Evolutionary conservation across 2,797 vertebrate species (phyloP), one percentile per base, ranked within the genome.

Genomic region (Rhynchotus rufescens): DNA sequence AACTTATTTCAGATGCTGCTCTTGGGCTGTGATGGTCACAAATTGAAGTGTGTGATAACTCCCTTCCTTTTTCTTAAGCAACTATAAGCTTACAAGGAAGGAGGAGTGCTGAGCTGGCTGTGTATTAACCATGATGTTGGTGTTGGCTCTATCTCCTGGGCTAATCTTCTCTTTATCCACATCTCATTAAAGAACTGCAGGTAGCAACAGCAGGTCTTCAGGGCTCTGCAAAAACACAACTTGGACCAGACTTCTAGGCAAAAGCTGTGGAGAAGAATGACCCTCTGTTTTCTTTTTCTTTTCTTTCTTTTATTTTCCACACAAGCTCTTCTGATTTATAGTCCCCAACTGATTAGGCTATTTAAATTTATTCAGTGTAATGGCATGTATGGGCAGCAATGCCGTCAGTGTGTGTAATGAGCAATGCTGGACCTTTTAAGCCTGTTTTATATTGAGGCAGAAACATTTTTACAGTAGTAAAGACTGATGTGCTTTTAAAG

Each of bases 151-250:
- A 25, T 12, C 6, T 77, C 12, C 28, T 49, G 26, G 23, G 15
- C 51, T 44, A 0, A 52, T 28, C 16, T 77, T 7, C 15, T 22
- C 60, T n/a, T 0, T 36, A 9, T 13, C 30, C 44, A 10, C 30
- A 15, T 82, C 25, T 26, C 7, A 1, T 44, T 44, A 17, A 5
- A 51, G 49, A 75, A 4, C 34, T 40, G 45, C 12, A 28, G 56
- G 36, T 44, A 25, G 56, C 81, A 85, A 15, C 4, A 4, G 11
- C 19, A 1, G 8, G 30, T 10, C 16, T 52, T 71, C 54, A n/a
- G 54, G 30, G 54, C 54, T n/a, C 85, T 79, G 38, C 11, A 36
- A 42, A 72, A 71, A 51, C 3, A 10, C 72, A 56, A 2, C 45
- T 56, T 1, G 5, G 42, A 20, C 62, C 23, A 15, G 36, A 25